phyloP scores from a whole-genome alignment of 2,113 vertebrate genomes.

The Vireo altiloquus region DNA sequence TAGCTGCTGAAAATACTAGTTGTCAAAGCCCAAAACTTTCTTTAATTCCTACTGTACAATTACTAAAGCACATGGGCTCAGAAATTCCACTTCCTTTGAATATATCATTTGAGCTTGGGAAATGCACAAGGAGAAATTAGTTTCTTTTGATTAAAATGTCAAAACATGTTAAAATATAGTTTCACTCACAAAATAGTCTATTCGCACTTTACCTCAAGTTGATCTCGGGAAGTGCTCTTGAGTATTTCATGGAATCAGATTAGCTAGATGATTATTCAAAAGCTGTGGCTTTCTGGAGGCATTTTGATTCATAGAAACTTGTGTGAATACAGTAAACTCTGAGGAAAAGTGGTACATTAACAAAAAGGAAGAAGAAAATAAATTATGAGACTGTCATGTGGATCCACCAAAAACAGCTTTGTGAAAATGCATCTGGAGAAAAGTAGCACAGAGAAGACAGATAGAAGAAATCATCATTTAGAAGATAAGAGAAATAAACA shows the following conservation, averaged over 20 bases:
- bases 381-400: neutral
- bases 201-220: neutral
- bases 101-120: neutral
- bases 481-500: neutral
- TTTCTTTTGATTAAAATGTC: constrained; percentile 8
- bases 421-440: neutral
- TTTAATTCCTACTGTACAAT: neutral
- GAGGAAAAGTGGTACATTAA: neutral
- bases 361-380: neutral
- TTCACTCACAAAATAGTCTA: neutral
- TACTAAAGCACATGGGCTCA: neutral
- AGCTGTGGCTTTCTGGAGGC: neutral
- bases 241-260: neutral
- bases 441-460: neutral
- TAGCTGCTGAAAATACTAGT: neutral
- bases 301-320: neutral
- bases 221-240: neutral
- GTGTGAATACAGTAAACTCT: neutral
- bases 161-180: neutral
- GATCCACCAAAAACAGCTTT: neutral
- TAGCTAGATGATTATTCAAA: neutral
- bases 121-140: neutral
- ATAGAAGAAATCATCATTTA: neutral
- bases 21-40: neutral
- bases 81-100: constrained; percentile 1